Evolutionary conservation across 2,888 invertebrate genomes (phyloP).

Genomic region (Dynastes grantii): DNA sequence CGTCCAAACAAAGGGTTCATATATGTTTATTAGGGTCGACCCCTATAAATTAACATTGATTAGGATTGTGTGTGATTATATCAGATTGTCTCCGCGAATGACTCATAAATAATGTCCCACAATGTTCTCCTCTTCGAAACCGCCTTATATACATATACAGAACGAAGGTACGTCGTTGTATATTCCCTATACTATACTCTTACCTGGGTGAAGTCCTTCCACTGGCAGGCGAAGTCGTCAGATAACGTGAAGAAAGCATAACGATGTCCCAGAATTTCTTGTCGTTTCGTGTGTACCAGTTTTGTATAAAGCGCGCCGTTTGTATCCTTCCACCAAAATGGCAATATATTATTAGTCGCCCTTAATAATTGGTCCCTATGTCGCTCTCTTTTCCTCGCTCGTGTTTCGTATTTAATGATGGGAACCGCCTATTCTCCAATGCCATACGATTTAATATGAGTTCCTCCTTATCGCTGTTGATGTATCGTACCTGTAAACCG

Average conservation of each 20-base stretch:
- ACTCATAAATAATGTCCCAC: slow-evolving; percentile 68
- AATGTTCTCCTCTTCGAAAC: not conserved
- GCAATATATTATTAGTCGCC: slow-evolving; percentile 50
- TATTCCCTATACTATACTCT: not conserved
- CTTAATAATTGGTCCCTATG: slow-evolving; percentile 45
- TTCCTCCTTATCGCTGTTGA: not conserved
- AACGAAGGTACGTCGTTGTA: not conserved
- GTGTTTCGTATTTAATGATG: not conserved
- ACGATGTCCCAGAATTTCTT: slow-evolving; percentile 56
- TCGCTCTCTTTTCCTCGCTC: not conserved
- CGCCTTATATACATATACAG: not conserved
- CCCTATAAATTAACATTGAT: slow-evolving; percentile 71
- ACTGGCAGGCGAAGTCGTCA: slow-evolving; percentile 47
- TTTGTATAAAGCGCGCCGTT: slow-evolving; percentile 18
- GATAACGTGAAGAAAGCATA: slow-evolving; percentile 59
- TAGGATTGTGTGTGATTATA: slow-evolving; percentile 71
- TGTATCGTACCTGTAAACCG: no score
- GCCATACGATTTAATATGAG: no score
- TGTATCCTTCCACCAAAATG: slow-evolving; percentile 31
- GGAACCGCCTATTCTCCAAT: not conserved
- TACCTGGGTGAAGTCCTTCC: slow-evolving; percentile 53
- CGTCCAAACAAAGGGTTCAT: slow-evolving; percentile 69
- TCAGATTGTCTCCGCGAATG: slow-evolving; percentile 69
- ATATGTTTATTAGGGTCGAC: slow-evolving; percentile 69
- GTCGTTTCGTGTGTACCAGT: slow-evolving; percentile 33